These are phyloP conservation scores for Drosophila mayri DNA, from an alignment of 1,140 invertebrate species.

Conservation along the genomic window DNA sequence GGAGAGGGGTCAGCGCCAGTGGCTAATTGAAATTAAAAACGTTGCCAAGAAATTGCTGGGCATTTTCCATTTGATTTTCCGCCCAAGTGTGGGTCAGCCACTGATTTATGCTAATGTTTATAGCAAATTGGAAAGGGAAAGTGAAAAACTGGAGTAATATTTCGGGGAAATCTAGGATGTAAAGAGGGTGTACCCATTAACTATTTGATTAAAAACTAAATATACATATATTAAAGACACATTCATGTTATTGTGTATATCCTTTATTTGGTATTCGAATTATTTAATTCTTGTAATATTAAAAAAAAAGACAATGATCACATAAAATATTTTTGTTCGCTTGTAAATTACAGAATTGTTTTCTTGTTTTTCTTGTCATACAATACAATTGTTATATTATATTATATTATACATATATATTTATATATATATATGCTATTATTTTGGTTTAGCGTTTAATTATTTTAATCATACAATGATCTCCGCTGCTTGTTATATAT, in stretches of 20 bases:
- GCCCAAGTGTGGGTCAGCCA: neutral
- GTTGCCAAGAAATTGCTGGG: slow-evolving; percentile 54
- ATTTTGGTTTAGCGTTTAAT: slow-evolving; percentile 63
- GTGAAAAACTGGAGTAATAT: too few species aligned
- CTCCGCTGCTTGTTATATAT: slow-evolving; percentile 19
- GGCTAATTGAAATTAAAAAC: slow-evolving; percentile 79
- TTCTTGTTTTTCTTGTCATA: slow-evolving; percentile 72
- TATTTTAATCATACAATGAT: slow-evolving; percentile 65
- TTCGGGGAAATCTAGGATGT: too few species aligned
- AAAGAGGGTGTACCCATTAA: too few species aligned
- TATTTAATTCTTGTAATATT: slow-evolving; percentile 83
- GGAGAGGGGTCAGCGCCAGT: slow-evolving; percentile 17
- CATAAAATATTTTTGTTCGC: slow-evolving; percentile 76
- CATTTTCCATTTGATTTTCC: slow-evolving; percentile 36
- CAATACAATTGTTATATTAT: slow-evolving; percentile 73
- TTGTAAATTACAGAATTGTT: slow-evolving; percentile 77
- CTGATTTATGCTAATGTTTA: slow-evolving; percentile 48
- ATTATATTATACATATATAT: slow-evolving; percentile 47
- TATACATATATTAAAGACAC: too few species aligned
- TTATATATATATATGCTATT: slow-evolving; percentile 39
- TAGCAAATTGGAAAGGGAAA: too few species aligned
- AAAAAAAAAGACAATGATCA: slow-evolving; percentile 82
- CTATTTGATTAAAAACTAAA: too few species aligned
- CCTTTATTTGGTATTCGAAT: slow-evolving; percentile 80
- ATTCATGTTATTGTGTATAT: slow-evolving; percentile 54